These are phyloP conservation scores for Botia almorhae DNA, from an alignment of 2,797 vertebrate genomes.

Conservation along the genomic window DNA sequence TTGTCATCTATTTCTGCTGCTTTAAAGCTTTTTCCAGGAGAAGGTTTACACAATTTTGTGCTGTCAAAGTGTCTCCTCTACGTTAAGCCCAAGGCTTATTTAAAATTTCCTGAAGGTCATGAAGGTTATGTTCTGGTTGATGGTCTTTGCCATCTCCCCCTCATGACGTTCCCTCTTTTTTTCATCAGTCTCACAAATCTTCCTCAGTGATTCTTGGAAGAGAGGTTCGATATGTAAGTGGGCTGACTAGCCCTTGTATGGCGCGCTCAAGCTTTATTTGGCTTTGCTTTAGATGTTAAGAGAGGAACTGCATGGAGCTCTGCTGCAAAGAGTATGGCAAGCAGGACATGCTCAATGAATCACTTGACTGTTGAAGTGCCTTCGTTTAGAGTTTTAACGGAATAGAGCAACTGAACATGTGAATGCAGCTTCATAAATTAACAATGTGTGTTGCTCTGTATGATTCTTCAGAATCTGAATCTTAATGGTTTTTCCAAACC, in stretches of 20 bases:
- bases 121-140: neutral
- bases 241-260: constrained; percentile 61
- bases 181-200: constrained; percentile 56
- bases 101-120: no score
- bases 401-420: constrained; percentile 20
- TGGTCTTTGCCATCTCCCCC: neutral
- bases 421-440: constrained; percentile 15
- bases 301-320: neutral
- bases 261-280: constrained; percentile 63
- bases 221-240: constrained; percentile 89
- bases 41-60: neutral
- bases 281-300: constrained; percentile 39
- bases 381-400: neutral
- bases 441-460: neutral
- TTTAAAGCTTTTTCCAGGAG: neutral
- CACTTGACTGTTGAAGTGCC: neutral
- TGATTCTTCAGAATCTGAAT: no score
- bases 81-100: neutral
- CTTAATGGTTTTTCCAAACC: no score
- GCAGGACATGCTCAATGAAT: neutral
- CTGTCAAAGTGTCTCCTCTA: neutral
- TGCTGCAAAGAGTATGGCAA: constrained; percentile 7
- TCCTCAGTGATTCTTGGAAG: constrained; percentile 80
- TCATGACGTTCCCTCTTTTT: constrained; percentile 46
- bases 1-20: neutral